A percentile compares a stretch with the other conserved stretches of the same genome.
Evolutionary conservation across 2,797 vertebrate genomes (phyloP).

Genomic region (Loris lydekkerianus): DNA sequence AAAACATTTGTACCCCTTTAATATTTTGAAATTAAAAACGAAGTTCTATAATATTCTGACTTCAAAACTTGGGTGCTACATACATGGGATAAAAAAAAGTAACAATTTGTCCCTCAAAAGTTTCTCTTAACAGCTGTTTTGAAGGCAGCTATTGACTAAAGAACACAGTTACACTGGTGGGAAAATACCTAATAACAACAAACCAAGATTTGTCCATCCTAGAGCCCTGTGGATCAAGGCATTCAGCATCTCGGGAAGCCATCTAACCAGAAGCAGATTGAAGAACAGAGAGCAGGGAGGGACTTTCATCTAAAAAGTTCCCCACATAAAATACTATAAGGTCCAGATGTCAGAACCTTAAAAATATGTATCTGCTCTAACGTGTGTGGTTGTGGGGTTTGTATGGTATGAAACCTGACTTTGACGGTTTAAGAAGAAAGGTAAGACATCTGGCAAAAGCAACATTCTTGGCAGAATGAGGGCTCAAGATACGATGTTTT

Average conservation of each 20-base stretch:
- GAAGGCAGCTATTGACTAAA: not conserved
- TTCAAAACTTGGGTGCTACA: not conserved
- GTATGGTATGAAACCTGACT: not conserved
- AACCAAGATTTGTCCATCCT: not conserved
- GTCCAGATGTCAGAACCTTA: not conserved
- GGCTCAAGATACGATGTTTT: not conserved
- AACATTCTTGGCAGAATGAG: not conserved
- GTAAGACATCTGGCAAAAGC: not conserved
- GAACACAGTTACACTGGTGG: not conserved
- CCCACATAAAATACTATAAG: not conserved
- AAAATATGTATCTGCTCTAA: not conserved
- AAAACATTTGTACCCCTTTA: not conserved
- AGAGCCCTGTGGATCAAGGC: not conserved
- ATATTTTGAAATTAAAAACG: not conserved
- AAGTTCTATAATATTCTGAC: not conserved
- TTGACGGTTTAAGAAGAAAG: slow-evolving; percentile 31
- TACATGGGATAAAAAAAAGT: not conserved
- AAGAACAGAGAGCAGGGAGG: not conserved
- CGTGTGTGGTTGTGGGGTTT: not conserved
- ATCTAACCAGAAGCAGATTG: not conserved
- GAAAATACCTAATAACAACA: not conserved
- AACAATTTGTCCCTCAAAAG: not conserved
- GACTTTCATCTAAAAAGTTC: not conserved
- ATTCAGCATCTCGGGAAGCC: fast-evolving
- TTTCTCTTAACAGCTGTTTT: not conserved